These are phyloP conservation scores for Suricata suricatta DNA, from an alignment of 2,113 vertebrate genomes.

Conservation along the genomic window DNA sequence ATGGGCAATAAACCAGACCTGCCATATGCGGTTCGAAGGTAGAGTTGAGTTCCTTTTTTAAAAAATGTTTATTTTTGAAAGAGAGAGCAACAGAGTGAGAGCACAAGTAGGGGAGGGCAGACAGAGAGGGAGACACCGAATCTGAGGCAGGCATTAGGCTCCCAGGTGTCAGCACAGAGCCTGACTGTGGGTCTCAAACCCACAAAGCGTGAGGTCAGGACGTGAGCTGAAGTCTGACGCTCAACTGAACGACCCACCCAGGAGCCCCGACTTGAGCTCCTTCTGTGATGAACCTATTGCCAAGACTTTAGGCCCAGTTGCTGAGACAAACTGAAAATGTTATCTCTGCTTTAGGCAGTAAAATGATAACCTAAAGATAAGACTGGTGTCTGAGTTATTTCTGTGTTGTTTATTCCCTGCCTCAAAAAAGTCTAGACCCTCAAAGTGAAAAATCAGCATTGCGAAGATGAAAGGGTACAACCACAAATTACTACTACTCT, in stretches of 20 bases:
- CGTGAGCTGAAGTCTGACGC: too few relatives aligned
- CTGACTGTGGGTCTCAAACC: too few relatives aligned
- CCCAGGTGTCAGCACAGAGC: too few relatives aligned
- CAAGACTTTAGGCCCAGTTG: background rate
- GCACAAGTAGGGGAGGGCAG: too few relatives aligned
- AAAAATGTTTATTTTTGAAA: too few relatives aligned
- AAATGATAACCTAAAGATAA: background rate
- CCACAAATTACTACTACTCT: background rate
- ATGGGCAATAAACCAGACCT: background rate
- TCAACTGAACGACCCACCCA: too few relatives aligned
- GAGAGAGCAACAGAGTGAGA: too few relatives aligned
- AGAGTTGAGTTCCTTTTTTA: background rate
- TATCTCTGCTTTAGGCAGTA: background rate
- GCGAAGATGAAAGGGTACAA: background rate
- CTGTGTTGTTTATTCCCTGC: background rate
- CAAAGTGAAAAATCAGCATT: background rate
- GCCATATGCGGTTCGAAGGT: background rate
- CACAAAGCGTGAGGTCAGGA: too few relatives aligned
- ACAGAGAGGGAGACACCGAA: too few relatives aligned
- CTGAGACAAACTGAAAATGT: background rate
- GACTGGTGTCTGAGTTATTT: background rate
- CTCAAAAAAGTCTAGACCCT: background rate
- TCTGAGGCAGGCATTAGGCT: too few relatives aligned
- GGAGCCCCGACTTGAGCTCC: background rate
- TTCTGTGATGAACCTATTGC: background rate